Evolutionary conservation across 2,888 invertebrate genomes (phyloP).

Genomic region (Tetramorium bicarinatum): DNA sequence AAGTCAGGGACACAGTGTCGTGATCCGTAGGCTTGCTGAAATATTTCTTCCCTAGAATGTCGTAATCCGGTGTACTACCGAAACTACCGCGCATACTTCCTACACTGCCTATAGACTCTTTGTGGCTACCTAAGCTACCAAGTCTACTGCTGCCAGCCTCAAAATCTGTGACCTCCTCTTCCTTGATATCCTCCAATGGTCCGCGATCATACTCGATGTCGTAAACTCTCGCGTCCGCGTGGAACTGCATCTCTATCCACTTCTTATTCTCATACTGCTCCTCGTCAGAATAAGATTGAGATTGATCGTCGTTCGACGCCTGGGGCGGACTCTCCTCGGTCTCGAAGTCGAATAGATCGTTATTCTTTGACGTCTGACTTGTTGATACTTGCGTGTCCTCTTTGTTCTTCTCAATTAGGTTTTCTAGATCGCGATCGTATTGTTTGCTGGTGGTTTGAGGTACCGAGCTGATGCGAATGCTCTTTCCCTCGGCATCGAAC

Average conservation of each 20-base stretch:
- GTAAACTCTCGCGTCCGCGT: constrained; percentile 89
- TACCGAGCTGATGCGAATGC: constrained; percentile 89
- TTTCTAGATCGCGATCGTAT: constrained; percentile 88
- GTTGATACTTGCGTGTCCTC: constrained; percentile 64
- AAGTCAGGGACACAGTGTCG: constrained; percentile 96
- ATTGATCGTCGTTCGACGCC: constrained; percentile 83
- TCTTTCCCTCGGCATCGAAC: constrained; percentile 94
- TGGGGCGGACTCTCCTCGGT: constrained; percentile 85
- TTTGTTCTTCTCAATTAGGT: constrained; percentile 79
- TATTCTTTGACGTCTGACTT: constrained; percentile 66
- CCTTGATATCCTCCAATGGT: constrained; percentile 96
- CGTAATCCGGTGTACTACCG: constrained; percentile 97
- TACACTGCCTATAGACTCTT: constrained; percentile 92
- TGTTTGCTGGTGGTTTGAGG: constrained; percentile 87
- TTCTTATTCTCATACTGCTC: constrained; percentile 90
- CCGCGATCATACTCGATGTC: constrained; percentile 94
- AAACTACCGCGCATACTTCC: constrained; percentile 94
- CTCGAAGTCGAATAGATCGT: constrained; percentile 84
- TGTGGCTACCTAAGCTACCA: constrained; percentile 93
- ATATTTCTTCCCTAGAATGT: constrained; percentile 94
- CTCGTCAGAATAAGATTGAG: constrained; percentile 84
- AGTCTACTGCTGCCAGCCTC: constrained; percentile 91
- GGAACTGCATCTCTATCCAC: constrained; percentile 96
- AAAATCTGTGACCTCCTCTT: constrained; percentile 96
- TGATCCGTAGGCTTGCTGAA: constrained; percentile 94